Conservation (phyloP, 1,140 invertebrate genomes). For the Contarinia nasturtii region DNA sequence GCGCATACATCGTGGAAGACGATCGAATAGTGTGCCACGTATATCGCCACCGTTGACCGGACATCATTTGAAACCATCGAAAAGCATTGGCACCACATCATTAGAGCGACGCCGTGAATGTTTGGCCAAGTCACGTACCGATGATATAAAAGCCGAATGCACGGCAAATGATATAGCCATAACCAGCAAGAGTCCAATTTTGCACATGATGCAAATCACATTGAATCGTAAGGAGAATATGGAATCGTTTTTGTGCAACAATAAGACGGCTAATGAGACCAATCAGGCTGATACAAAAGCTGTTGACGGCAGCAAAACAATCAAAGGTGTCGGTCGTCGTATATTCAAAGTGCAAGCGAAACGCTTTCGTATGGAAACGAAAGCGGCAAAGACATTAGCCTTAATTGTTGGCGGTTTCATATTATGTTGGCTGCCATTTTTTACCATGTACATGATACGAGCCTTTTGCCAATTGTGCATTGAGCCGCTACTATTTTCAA, state of each 20-base stretch:
- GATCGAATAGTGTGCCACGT: constrained; percentile 30
- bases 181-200: constrained; percentile 29
- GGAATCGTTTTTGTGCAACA: constrained; percentile 5
- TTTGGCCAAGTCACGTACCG: constrained; percentile 31
- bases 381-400: constrained; percentile 71
- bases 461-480: constrained; percentile 37
- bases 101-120: constrained; percentile 25
- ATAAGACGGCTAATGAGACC: not conserved
- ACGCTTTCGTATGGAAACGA: constrained; percentile 51
- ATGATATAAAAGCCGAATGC: constrained; percentile 41
- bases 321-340: constrained; percentile 22
- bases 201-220: constrained; percentile 30
- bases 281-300: not conserved
- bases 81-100: constrained; percentile 30
- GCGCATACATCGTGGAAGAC: constrained; percentile 64
- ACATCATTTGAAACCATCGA: constrained; percentile 32
- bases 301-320: constrained; percentile 3
- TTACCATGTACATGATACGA: constrained; percentile 57
- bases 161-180: constrained; percentile 12
- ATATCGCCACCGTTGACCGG: constrained; percentile 32
- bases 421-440: constrained; percentile 71
- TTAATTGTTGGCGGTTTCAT: constrained; percentile 78
- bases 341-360: constrained; percentile 32
- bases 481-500: constrained; percentile 42
- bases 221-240: constrained; percentile 29